A percentile compares a stretch with the other conserved stretches of the same genome.
These are phyloP conservation scores for Yponomeuta malinellus DNA, from an alignment of 2,888 invertebrate species.

Conservation along the genomic window DNA sequence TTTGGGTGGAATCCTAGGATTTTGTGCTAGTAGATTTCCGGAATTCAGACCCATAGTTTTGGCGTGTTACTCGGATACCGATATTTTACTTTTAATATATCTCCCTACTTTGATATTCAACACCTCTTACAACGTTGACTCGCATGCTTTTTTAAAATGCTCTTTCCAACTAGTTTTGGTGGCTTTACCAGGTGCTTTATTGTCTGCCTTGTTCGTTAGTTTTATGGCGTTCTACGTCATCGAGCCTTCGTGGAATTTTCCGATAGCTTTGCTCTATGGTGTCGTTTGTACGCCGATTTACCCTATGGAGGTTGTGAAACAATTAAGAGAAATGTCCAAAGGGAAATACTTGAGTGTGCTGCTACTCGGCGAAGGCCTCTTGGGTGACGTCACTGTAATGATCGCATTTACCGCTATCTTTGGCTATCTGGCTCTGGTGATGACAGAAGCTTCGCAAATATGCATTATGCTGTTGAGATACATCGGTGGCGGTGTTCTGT, in stretches of 20 bases:
- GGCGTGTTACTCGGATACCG: conserved; percentile 53
- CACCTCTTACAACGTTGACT: conserved; percentile 56
- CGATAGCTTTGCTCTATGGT: conserved; percentile 53
- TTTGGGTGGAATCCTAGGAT: conserved; percentile 52
- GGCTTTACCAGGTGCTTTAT: conserved; percentile 47
- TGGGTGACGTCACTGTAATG: conserved; percentile 62
- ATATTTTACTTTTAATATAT: conserved; percentile 43
- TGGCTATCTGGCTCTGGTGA: conserved; percentile 48
- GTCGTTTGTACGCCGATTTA: conserved; percentile 60
- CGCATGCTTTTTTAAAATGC: conserved; percentile 59
- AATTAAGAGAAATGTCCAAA: conserved; percentile 48
- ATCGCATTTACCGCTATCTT: conserved; percentile 57
- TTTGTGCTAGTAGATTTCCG: conserved; percentile 47
- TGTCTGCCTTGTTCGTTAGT: conserved; percentile 48
- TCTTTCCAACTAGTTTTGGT: conserved; percentile 57
- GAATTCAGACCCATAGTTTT: conserved; percentile 47
- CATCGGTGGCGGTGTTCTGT: conserved; percentile 51
- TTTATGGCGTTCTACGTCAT: conserved; percentile 59
- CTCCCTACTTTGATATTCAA: conserved; percentile 56
- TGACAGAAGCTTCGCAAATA: conserved; percentile 46
- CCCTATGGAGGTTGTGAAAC: conserved; percentile 57
- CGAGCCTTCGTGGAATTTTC: conserved; percentile 51
- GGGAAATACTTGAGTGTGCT: conserved; percentile 61
- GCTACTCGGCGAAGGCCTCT: conserved; percentile 55
- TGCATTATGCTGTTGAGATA: conserved; percentile 49